Conservation (phyloP, 2,888 invertebrate species). For the Exocentrus adspersus region DNA sequence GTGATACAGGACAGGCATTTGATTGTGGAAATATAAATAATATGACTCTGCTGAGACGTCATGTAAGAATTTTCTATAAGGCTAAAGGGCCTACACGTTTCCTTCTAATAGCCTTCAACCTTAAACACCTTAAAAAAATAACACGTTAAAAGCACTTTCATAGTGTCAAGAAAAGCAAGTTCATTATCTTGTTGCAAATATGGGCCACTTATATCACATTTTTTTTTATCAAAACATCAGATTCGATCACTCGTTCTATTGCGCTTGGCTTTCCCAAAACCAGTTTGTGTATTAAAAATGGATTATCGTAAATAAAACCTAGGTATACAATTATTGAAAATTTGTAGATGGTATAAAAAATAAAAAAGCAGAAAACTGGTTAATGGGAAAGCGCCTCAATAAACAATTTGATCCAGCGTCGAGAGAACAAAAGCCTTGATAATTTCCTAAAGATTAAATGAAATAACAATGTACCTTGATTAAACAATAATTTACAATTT, state of each 20-base stretch:
- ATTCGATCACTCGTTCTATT: not conserved
- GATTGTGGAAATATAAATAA: not conserved
- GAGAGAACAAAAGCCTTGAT: conserved; percentile 25
- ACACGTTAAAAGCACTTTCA: not conserved
- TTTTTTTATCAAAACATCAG: not conserved
- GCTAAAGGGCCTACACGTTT: too few relatives aligned
- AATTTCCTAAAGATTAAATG: conserved; percentile 27
- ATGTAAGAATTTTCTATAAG: too few relatives aligned
- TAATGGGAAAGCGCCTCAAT: not conserved
- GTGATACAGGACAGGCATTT: too few relatives aligned
- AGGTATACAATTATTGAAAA: too few relatives aligned
- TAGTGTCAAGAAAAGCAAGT: not conserved
- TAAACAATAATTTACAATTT: conserved; percentile 43
- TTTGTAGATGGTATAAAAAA: too few relatives aligned
- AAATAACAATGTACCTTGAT: conserved; percentile 39
- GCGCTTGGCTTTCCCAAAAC: not conserved
- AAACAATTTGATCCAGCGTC: not conserved
- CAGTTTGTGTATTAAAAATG: too few relatives aligned
- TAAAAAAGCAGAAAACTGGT: not conserved
- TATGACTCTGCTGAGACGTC: too few relatives aligned
- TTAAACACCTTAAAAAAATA: not conserved
- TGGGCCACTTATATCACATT: not conserved
- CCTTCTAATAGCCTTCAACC: not conserved
- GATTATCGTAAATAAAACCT: too few relatives aligned
- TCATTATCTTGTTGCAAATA: not conserved